Percentiles rank a stretch among this genome's conserved stretches.
These are phyloP conservation scores for Acanthisitta chloris DNA, from an alignment of 2,113 vertebrate species.

Conservation along the genomic window DNA sequence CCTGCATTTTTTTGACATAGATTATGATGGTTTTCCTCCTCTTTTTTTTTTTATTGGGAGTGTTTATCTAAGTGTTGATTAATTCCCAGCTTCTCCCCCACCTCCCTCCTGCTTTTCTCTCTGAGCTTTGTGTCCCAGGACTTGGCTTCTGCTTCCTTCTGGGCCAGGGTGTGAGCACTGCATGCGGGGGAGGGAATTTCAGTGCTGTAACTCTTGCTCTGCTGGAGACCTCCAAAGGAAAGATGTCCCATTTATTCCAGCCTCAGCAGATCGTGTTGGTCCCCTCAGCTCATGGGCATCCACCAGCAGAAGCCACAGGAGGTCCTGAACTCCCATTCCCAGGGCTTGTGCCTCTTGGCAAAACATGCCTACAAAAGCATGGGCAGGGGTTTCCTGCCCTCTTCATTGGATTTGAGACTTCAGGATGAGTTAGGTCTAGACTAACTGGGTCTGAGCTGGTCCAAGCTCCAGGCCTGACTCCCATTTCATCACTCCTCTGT, in stretches of 20 bases:
- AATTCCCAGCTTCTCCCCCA: neutral
- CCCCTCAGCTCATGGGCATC: neutral
- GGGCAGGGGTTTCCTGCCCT: neutral
- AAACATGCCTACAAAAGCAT: neutral
- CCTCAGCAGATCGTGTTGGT: neutral
- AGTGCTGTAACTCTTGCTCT: conserved; percentile 25
- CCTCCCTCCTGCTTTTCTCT: neutral
- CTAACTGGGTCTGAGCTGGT: neutral
- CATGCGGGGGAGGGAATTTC: neutral
- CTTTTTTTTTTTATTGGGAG: neutral
- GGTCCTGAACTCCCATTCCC: neutral
- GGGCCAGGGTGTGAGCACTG: neutral
- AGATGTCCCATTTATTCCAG: neutral
- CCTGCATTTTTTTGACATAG: neutral
- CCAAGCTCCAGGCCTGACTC: neutral
- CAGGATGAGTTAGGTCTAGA: neutral
- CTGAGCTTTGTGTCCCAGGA: neutral
- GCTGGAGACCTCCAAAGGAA: neutral
- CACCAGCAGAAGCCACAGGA: neutral
- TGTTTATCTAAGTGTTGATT: neutral
- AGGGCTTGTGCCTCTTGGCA: neutral
- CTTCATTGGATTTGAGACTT: rapidly evolving
- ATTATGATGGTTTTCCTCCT: neutral
- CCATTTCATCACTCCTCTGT: rapidly evolving
- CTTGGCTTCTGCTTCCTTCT: neutral